Evolutionary conservation across 2,888 invertebrate genomes (phyloP), one percentile per base, ranked within the genome.

Genomic region (Celastrina argiolus): DNA sequence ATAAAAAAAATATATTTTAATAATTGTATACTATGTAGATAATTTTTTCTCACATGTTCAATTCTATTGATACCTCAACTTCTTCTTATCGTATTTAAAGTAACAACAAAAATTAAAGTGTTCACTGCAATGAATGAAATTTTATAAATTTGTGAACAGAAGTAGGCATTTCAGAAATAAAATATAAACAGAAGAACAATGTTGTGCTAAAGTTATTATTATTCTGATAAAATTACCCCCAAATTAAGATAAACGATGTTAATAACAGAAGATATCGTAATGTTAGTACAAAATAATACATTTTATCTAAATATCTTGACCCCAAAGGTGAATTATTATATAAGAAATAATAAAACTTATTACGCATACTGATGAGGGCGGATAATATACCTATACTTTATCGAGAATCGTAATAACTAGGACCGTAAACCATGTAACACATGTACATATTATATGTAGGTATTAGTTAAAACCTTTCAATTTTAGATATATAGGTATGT

Each of bases 221-320:
- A 2, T 39, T 6, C 16, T 36, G 31, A 56, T 56, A 16, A 39
- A 14, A 39, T 39, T 61, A 36, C 12, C 14, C 61, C n/a, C 39
- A 36, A 61, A 61, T 22, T 39, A 61, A 61, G 61, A 61, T 61
- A 59, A 59, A 31, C n/a, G 8, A 14, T 61, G 61, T 39, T 61
- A 22, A 36, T 39, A 39, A 18, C 18, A 39, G 12, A n/a, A 22
- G 6, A 12, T 14, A 61, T 14, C 22, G 22, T 22, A 14, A 22
- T 31, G 6, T 28, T 22, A 36, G 22, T 51, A 26, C 51, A 12
- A 12, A 51, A 26, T 51, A 51, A 51, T 51, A 51, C 4, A 26
- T 14, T 51, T 51, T 51, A 51, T 51, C 16, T 39, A 36, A 39
- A 4, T 39, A 39, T 61, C 22, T 22, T 39, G 61, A 61, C 61